phyloP scores from a whole-genome alignment of 2,113 vertebrate genomes.

The Marmota flaviventris region DNA sequence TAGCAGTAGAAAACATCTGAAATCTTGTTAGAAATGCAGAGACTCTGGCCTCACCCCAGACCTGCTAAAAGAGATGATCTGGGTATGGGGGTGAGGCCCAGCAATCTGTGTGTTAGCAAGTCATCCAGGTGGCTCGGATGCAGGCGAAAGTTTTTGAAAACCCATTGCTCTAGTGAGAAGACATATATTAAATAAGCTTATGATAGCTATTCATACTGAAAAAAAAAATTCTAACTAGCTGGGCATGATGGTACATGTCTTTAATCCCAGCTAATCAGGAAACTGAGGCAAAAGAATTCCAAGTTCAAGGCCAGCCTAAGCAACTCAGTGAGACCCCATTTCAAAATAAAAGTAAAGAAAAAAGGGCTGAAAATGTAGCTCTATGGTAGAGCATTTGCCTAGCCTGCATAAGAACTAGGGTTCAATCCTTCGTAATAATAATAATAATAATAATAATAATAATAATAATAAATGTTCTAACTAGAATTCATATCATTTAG shows the following conservation, averaged over 20 bases:
- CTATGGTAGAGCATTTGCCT: too few species aligned
- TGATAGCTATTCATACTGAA: background rate
- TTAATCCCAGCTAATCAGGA: too few species aligned
- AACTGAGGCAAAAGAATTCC: too few species aligned
- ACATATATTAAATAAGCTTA: background rate
- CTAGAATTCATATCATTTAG: background rate
- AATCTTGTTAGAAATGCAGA: background rate
- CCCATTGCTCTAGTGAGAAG: background rate
- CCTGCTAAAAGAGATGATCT: background rate
- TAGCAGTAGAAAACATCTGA: background rate
- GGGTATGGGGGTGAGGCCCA: rapidly evolving
- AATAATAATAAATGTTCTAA: background rate
- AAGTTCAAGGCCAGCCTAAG: too few species aligned
- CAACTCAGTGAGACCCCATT: too few species aligned
- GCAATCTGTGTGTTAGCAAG: background rate
- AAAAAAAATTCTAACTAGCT: background rate
- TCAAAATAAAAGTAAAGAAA: too few species aligned
- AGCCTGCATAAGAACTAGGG: too few species aligned
- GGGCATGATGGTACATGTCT: too few species aligned
- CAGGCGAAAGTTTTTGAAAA: background rate
- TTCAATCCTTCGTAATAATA: too few species aligned
- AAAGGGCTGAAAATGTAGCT: too few species aligned
- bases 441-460: too few species aligned
- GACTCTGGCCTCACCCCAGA: too few species aligned
- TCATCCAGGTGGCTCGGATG: background rate